Conservation (phyloP, 2,113 vertebrate genomes). For the Etheostoma spectabile region DNA sequence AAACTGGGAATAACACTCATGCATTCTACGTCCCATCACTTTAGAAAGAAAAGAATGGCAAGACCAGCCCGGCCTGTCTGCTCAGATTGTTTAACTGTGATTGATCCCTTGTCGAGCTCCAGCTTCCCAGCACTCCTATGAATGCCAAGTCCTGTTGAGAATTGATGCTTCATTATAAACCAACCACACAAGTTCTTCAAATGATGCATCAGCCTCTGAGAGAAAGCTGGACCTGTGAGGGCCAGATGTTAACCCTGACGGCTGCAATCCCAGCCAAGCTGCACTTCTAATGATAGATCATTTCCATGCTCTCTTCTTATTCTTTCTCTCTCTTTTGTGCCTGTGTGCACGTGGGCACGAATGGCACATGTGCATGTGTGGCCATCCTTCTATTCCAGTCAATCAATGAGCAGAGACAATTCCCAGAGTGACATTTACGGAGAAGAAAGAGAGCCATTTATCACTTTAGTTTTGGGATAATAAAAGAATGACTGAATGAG, state of each 20-base stretch:
- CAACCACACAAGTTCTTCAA: constrained; percentile 60
- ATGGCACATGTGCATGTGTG: constrained; percentile 70
- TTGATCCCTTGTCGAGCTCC: constrained; percentile 63
- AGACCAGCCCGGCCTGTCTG: constrained; percentile 43
- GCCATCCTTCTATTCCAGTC: constrained; percentile 75
- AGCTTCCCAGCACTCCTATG: constrained; percentile 55
- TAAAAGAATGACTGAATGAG: constrained; percentile 82
- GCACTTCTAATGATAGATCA: constrained; percentile 66
- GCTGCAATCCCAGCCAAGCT: constrained; percentile 44
- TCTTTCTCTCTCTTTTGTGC: constrained; percentile 19
- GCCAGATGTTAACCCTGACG: constrained; percentile 63
- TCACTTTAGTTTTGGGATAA: constrained; percentile 83
- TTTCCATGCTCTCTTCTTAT: constrained; percentile 31
- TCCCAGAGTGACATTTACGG: constrained; percentile 80
- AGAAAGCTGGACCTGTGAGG: constrained; percentile 56
- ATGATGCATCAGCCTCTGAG: constrained; percentile 56
- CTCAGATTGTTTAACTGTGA: constrained; percentile 69
- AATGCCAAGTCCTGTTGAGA: constrained; percentile 69
- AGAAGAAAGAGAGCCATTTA: constrained; percentile 82
- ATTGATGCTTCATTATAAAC: constrained; percentile 62
- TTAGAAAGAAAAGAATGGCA: constrained; percentile 55
- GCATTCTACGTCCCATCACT: constrained; percentile 54
- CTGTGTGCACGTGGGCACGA: constrained; percentile 35
- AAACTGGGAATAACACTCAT: constrained; percentile 54
- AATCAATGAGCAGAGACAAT: constrained; percentile 82